Percentiles rank a stretch among this genome's conserved stretches.
Evolutionary conservation across 2,888 invertebrate genomes (phyloP).

Genomic region (Nephrotoma flavescens): DNA sequence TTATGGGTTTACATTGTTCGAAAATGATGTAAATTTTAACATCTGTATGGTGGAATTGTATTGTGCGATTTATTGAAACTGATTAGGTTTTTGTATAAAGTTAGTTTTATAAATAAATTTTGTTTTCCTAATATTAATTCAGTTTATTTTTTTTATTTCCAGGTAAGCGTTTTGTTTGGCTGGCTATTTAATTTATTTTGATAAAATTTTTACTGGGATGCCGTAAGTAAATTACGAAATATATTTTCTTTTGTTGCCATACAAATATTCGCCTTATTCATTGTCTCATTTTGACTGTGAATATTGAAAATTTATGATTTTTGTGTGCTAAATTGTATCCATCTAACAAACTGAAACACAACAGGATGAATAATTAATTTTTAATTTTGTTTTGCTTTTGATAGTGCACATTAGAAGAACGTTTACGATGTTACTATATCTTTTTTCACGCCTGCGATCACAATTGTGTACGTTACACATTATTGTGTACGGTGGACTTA

Average conservation of each 20-base stretch:
- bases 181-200: neutral
- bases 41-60: neutral
- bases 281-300: neutral
- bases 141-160: too few species aligned
- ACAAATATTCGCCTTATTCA: too few species aligned
- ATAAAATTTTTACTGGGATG: too few species aligned
- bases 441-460: too few species aligned
- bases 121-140: too few species aligned
- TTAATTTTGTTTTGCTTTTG: neutral
- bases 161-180: neutral
- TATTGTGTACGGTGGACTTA: too few species aligned
- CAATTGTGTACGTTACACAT: too few species aligned
- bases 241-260: neutral
- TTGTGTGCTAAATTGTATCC: neutral
- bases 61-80: too few species aligned
- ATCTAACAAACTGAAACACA: neutral
- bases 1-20: neutral
- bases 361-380: neutral
- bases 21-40: neutral
- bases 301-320: neutral
- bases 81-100: too few species aligned
- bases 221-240: neutral
- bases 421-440: neutral
- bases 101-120: too few species aligned
- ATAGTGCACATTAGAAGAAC: neutral